phyloP scores from a whole-genome alignment of 92 coral and sea anemone genomes.

The Paragorgia papillata region DNA sequence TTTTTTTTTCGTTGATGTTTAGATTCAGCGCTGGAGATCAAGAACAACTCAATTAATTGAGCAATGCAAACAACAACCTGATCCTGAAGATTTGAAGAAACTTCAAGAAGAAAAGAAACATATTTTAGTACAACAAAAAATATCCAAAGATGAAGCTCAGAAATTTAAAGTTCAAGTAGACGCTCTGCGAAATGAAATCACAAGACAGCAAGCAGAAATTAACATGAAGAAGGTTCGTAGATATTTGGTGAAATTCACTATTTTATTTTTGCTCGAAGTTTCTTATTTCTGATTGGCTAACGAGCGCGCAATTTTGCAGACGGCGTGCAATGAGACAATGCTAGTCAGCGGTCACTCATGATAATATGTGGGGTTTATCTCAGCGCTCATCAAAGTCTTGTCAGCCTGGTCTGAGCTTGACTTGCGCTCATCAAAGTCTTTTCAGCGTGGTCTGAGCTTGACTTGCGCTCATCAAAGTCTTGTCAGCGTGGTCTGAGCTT shows the following conservation, averaged over 20 bases:
- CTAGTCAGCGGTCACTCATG: too few relatives aligned
- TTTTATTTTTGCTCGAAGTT: too few relatives aligned
- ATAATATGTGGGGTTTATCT: neutral
- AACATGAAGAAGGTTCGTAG: conserved; percentile 34
- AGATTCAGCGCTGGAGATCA: conserved; percentile 94
- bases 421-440: too few relatives aligned
- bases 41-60: conserved; percentile 83
- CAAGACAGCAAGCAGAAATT: conserved; percentile 51
- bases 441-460: too few relatives aligned
- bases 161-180: conserved; percentile 73
- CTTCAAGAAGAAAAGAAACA: conserved; percentile 86
- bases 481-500: too few relatives aligned
- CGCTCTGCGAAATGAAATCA: conserved; percentile 60
- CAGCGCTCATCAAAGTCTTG: neutral
- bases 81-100: conserved; percentile 87
- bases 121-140: conserved; percentile 78
- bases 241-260: too few relatives aligned
- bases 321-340: too few relatives aligned
- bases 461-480: too few relatives aligned
- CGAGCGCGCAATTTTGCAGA: too few relatives aligned
- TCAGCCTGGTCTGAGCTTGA: too few relatives aligned
- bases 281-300: neutral
- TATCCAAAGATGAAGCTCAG: conserved; percentile 75
- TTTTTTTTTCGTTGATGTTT: neutral
- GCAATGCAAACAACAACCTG: conserved; percentile 80